A percentile compares a stretch with the other conserved stretches of the same genome.
Conservation (phyloP, 2,113 vertebrate genomes). For the Antechinus flavipes region DNA sequence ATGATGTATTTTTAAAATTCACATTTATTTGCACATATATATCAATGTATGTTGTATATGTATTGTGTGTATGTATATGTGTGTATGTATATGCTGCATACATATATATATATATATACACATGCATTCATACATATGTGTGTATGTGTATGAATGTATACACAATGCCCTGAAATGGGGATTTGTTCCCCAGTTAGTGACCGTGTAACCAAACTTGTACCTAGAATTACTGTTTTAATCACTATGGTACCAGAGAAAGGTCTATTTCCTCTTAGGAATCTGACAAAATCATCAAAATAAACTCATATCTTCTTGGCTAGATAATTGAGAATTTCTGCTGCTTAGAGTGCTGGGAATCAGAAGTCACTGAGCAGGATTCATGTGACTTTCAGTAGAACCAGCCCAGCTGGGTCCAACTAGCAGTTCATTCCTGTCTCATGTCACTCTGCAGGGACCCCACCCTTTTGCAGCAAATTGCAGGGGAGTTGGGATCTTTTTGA, state of each 20-base stretch:
- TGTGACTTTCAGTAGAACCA: background rate
- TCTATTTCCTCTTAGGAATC: background rate
- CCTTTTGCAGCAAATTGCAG: slow-evolving; percentile 68
- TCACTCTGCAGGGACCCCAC: slow-evolving; percentile 55
- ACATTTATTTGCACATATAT: background rate
- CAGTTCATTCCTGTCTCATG: slow-evolving; percentile 23
- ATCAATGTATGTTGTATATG: background rate
- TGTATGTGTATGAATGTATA: too few species aligned
- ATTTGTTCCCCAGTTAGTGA: background rate
- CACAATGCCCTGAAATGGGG: background rate
- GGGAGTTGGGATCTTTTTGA: slow-evolving; percentile 61
- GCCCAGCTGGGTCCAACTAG: background rate
- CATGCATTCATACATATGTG: background rate
- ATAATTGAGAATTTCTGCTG: background rate
- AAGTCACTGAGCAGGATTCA: background rate
- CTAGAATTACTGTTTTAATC: background rate
- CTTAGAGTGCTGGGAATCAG: background rate
- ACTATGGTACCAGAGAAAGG: background rate
- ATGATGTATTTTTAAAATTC: background rate
- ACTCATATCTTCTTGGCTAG: background rate
- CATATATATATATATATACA: background rate
- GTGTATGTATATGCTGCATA: background rate
- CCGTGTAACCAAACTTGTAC: background rate
- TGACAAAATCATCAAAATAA: background rate
- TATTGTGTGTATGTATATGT: background rate